Percentiles rank a stretch among this genome's conserved stretches.
Evolutionary conservation across 2,797 vertebrate species (phyloP).

Genomic region (Brotula barbata): DNA sequence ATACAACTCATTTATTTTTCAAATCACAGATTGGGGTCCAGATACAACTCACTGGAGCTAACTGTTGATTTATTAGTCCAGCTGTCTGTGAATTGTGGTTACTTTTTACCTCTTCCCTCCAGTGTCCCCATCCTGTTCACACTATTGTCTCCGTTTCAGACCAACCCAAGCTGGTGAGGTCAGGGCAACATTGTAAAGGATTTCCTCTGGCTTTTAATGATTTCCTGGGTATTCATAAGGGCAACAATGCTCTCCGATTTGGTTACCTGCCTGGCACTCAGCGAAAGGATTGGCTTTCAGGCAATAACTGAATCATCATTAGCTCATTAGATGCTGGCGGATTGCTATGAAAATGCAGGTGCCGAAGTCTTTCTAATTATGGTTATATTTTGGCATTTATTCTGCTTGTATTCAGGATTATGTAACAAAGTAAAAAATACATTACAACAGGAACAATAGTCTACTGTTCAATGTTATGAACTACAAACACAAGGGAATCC

Average conservation of each 20-base stretch:
- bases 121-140: slow-evolving; percentile 74
- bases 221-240: slow-evolving; percentile 79
- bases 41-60: slow-evolving; percentile 11
- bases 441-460: neutral
- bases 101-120: slow-evolving; percentile 54
- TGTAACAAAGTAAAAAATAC: neutral
- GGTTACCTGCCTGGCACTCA: slow-evolving; percentile 73
- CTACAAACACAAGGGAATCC: neutral
- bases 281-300: slow-evolving; percentile 56
- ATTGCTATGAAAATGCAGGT: slow-evolving; percentile 22
- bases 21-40: slow-evolving; percentile 1
- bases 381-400: neutral
- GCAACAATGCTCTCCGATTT: slow-evolving; percentile 72
- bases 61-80: slow-evolving; percentile 55
- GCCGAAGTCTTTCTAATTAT: slow-evolving; percentile 18
- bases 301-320: slow-evolving; percentile 60
- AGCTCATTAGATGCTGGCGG: slow-evolving; percentile 48
- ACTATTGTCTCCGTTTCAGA: slow-evolving; percentile 76
- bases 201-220: slow-evolving; percentile 80
- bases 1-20: no score
- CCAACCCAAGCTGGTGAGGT: slow-evolving; percentile 71
- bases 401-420: slow-evolving; percentile 8
- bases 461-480: neutral
- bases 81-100: slow-evolving; percentile 55
- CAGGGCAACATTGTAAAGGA: slow-evolving; percentile 80